Evolutionary conservation across 2,113 vertebrate genomes (phyloP).

Genomic region (Morone saxatilis): DNA sequence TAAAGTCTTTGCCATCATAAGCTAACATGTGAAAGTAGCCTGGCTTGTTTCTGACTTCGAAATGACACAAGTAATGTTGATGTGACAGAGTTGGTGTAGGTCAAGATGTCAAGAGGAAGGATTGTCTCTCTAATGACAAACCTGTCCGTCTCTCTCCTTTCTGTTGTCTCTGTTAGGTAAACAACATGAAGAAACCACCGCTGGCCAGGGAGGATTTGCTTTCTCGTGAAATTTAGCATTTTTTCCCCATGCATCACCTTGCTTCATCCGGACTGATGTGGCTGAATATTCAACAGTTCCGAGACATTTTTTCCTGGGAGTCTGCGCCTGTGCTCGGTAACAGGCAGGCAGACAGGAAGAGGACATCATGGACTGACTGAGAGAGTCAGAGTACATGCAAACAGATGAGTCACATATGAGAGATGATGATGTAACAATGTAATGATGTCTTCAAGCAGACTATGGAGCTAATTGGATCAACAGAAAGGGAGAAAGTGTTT

Average conservation of each 20-base stretch:
- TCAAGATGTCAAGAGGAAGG: slow-evolving; percentile 1
- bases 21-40: slow-evolving; percentile 26
- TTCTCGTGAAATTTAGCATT: slow-evolving; percentile 19
- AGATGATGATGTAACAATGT: slow-evolving; percentile 51
- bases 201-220: slow-evolving; percentile 17
- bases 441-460: slow-evolving; percentile 19
- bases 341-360: slow-evolving; percentile 33
- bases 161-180: slow-evolving; percentile 47
- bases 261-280: slow-evolving; percentile 26
- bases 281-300: slow-evolving; percentile 24
- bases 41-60: slow-evolving; percentile 28
- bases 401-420: slow-evolving; percentile 70
- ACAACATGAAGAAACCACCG: slow-evolving; percentile 18
- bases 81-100: background rate
- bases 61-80: slow-evolving; percentile 9
- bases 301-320: background rate
- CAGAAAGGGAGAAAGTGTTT: slow-evolving; percentile 6
- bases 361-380: slow-evolving; percentile 18
- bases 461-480: slow-evolving; percentile 43
- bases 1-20: slow-evolving; percentile 38
- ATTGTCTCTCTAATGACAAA: slow-evolving; percentile 17
- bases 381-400: slow-evolving; percentile 12
- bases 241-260: slow-evolving; percentile 28
- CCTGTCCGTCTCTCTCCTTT: slow-evolving; percentile 34
- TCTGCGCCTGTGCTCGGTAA: background rate